Evolutionary conservation across 2,888 invertebrate genomes (phyloP), one percentile per base, ranked within the genome.

Genomic region (Amorpha juglandis): DNA sequence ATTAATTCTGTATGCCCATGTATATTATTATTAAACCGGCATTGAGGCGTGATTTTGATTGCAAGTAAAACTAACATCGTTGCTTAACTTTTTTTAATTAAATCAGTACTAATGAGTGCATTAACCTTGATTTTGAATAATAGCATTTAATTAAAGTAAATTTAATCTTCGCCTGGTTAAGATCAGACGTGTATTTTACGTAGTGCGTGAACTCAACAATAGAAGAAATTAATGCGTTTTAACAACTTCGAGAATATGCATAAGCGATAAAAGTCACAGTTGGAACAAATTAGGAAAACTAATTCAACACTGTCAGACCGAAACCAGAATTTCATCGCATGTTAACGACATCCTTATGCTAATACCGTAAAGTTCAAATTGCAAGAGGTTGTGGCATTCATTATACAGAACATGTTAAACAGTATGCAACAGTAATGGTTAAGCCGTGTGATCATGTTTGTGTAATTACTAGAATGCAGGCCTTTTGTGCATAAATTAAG

Each of bases 401-500:
- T 58, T 58, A 42, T 42, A 58, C 38, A 19, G 0, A 38, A 12
- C 58, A 42, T 19, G 42, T 42, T 42, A 58, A 19, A 58, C 42
- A 58, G 55, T 55, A 55, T 38, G n/a, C 55, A 55, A 55, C 27
- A 55, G 63, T 63, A 52, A 51, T 58, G 38, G 38, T 55, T 42
- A 21, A 58, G 70, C 69, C 75, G 77, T 78, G 78, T 69, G 74
- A 80, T 78, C 83, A 78, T 74, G 74, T 75, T 73, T 74, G 75
- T 78, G 77, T 83, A 83, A 83, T 87, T 82, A 80, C 79, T 72
- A 78, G 81, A 80, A 80, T 80, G 78, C 80, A 77, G 73, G 73
- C 71, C 80, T 83, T 84, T 86, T 83, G 79, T 81, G 83, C 80
- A 83, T 82, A 83, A 81, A 85, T 82, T 80, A 81, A 82, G 82